Conservation (phyloP, 2,113 vertebrate species). For the Hippocampus guttulatus region DNA sequence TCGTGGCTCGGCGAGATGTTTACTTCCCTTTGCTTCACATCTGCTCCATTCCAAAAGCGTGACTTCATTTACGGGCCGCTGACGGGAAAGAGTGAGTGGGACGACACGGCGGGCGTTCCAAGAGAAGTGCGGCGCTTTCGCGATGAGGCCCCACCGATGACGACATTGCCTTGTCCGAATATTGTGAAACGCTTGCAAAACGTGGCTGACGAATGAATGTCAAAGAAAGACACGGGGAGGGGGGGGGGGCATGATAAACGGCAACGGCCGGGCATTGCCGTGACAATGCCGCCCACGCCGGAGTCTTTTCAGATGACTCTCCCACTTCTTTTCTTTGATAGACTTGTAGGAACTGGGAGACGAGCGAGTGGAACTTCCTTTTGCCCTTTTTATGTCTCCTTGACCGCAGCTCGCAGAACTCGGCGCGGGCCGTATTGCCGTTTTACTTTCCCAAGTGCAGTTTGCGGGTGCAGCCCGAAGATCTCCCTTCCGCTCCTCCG, state of each 20-base stretch:
- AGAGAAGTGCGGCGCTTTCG: not conserved
- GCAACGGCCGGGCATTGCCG: not conserved
- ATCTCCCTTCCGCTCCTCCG: too few relatives aligned
- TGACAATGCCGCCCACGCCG: not conserved
- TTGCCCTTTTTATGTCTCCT: too few relatives aligned
- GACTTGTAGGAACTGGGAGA: too few relatives aligned
- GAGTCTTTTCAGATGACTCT: not conserved
- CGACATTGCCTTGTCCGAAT: not conserved
- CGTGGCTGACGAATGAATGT: not conserved
- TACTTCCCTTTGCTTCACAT: not conserved
- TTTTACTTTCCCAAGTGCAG: too few relatives aligned
- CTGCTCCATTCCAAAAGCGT: not conserved
- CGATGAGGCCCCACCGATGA: not conserved
- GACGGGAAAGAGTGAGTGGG: not conserved
- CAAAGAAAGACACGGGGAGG: not conserved
- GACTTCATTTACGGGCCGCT: slow-evolving; percentile 2
- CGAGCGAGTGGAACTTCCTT: too few relatives aligned
- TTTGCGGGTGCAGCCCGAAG: too few relatives aligned
- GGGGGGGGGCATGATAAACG: not conserved
- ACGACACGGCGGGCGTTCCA: not conserved
- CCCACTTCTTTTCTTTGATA: not conserved
- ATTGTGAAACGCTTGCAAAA: not conserved
- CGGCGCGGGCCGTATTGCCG: too few relatives aligned
- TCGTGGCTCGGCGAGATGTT: not conserved
- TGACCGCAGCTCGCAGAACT: too few relatives aligned